Evolutionary conservation across 2,888 invertebrate species (phyloP).

Genomic region (Platycheirus rosarum): DNA sequence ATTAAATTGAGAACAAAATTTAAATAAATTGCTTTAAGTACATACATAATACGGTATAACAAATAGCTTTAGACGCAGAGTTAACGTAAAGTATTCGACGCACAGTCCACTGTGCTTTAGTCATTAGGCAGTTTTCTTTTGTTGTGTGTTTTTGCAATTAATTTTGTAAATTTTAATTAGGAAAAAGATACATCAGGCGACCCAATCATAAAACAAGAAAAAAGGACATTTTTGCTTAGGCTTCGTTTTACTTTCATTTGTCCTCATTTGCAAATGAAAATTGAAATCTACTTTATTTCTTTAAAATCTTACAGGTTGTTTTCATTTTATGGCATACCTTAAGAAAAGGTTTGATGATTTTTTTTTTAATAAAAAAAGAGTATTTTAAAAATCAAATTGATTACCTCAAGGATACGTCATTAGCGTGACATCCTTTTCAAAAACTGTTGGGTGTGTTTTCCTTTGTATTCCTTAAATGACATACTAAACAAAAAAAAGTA

Average conservation of each 20-base stretch:
- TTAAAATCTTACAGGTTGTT: slow-evolving; percentile 32
- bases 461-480: slow-evolving; percentile 16
- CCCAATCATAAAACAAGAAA: slow-evolving; percentile 15
- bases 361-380: background rate
- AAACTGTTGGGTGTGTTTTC: slow-evolving; percentile 10
- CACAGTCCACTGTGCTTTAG: slow-evolving; percentile 43
- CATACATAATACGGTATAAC: slow-evolving; percentile 67
- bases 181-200: slow-evolving; percentile 39
- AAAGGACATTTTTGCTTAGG: slow-evolving; percentile 10
- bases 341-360: slow-evolving; percentile 17
- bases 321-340: slow-evolving; percentile 18
- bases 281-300: background rate
- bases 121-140: slow-evolving; percentile 17
- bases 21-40: slow-evolving; percentile 69
- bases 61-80: slow-evolving; percentile 43
- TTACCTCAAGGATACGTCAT: slow-evolving; percentile 42
- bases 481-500: background rate
- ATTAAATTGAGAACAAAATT: slow-evolving; percentile 71
- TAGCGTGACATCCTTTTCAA: slow-evolving; percentile 37
- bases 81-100: slow-evolving; percentile 11
- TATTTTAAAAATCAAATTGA: background rate
- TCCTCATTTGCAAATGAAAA: slow-evolving; percentile 13
- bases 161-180: slow-evolving; percentile 56
- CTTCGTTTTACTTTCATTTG: slow-evolving; percentile 19
- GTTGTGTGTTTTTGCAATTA: slow-evolving; percentile 26